Evolutionary conservation across 92 coral and sea anemone species (phyloP).

Genomic region (Epizoanthus ramosus): DNA sequence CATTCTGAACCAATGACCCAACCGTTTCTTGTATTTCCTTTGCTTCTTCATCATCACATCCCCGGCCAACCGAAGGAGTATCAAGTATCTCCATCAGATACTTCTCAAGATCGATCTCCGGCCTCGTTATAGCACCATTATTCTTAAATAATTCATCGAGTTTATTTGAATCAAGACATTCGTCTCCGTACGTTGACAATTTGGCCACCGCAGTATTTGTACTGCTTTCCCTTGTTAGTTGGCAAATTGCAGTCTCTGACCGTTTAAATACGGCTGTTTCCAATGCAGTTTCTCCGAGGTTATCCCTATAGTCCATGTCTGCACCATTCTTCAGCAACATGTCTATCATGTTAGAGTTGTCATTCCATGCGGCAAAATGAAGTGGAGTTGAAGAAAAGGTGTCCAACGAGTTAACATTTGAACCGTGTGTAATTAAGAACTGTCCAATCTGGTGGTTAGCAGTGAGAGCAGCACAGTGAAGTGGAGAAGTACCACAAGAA

Average conservation of each 20-base stretch:
- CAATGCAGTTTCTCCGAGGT: conserved; percentile 43
- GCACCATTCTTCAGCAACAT: conserved; percentile 35
- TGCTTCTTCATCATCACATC: conserved; percentile 47
- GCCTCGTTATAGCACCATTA: conserved; percentile 30
- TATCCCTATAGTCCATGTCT: conserved; percentile 39
- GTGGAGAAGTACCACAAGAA: conserved; percentile 26
- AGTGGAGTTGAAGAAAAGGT: conserved; percentile 47
- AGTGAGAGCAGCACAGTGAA: conserved; percentile 45
- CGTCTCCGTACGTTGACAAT: conserved; percentile 9
- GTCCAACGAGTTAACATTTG: conserved; percentile 46
- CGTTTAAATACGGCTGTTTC: conserved; percentile 39
- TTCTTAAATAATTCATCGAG: conserved; percentile 22
- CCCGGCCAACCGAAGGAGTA: conserved; percentile 39
- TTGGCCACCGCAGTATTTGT: neutral
- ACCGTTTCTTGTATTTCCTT: conserved; percentile 45
- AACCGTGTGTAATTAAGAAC: conserved; percentile 27
- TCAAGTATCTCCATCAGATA: conserved; percentile 31
- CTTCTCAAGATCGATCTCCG: conserved; percentile 35
- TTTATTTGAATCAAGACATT: conserved; percentile 22
- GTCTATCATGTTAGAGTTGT: conserved; percentile 34
- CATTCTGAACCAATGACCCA: conserved; percentile 35
- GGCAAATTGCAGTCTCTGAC: conserved; percentile 38
- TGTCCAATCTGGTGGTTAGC: conserved; percentile 34
- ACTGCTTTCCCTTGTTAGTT: conserved; percentile 15
- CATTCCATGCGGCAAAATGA: conserved; percentile 53